phyloP scores from a whole-genome alignment of 2,113 vertebrate genomes.

The Pteropus alecto region DNA sequence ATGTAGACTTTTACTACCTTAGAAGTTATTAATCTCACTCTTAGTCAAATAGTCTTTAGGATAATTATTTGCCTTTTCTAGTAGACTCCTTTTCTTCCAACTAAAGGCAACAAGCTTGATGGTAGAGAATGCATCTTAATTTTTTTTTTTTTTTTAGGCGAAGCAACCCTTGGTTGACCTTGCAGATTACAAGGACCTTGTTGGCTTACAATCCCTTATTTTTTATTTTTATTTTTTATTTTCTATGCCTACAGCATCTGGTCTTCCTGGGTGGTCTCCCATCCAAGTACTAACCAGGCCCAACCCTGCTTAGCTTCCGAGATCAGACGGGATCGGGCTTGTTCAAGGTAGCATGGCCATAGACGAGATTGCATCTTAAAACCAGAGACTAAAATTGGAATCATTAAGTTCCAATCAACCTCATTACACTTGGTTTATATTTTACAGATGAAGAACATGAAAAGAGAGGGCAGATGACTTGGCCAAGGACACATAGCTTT shows the following conservation, averaged over 20 bases:
- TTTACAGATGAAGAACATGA: not conserved
- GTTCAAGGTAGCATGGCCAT: no score
- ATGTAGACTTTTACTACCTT: not conserved
- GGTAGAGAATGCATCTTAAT: not conserved
- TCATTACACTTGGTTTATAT: not conserved
- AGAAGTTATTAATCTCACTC: not conserved
- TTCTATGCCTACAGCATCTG: no score
- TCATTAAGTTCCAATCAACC: not conserved
- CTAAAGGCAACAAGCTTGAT: not conserved
- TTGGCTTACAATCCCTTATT: no score
- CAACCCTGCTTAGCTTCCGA: no score
- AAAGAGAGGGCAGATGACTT: not conserved
- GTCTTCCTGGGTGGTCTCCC: no score
- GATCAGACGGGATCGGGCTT: no score
- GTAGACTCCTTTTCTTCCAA: not conserved
- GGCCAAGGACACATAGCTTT: not conserved
- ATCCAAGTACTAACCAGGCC: no score
- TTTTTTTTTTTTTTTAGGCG: no score
- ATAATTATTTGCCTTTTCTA: not conserved
- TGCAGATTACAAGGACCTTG: no score
- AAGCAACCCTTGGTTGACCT: no score
- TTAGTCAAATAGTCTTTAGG: not conserved
- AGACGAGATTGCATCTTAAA: not conserved
- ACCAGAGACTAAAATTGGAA: not conserved
- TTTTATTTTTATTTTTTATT: no score